Evolutionary conservation across 2,113 vertebrate genomes (phyloP).

Genomic region (Crotalus viridis): DNA sequence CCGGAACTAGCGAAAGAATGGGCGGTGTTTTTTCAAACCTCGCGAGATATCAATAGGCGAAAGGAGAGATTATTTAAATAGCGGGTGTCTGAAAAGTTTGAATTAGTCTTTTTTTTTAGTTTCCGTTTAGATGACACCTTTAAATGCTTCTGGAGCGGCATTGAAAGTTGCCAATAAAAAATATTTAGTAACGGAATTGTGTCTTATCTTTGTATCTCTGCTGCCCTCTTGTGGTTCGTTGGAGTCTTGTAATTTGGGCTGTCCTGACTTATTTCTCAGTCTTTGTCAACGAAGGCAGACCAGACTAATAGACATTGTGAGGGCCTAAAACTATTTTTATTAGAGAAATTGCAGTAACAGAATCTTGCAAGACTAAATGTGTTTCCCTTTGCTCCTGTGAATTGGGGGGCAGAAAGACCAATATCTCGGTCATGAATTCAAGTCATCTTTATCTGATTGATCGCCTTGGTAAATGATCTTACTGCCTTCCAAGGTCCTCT

Average conservation of each 20-base stretch:
- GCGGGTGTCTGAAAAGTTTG: neutral
- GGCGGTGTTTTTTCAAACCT: neutral
- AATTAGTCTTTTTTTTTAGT: no score
- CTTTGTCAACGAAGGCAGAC: no score
- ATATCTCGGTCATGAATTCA: neutral
- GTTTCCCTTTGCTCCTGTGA: no score
- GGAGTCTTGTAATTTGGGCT: neutral
- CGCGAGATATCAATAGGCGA: conserved; percentile 30
- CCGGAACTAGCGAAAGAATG: accelerated
- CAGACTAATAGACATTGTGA: no score
- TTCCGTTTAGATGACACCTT: neutral
- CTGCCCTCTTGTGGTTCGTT: neutral
- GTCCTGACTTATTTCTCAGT: neutral
- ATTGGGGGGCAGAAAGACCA: neutral
- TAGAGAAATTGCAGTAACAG: no score
- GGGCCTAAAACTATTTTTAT: no score
- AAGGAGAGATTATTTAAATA: neutral
- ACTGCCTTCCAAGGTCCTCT: neutral
- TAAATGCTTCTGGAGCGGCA: neutral
- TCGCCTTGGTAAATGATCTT: neutral
- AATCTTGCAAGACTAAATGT: no score
- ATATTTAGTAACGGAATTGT: neutral
- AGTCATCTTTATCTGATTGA: neutral
- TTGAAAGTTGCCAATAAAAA: neutral
- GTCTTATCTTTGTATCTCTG: neutral